Conservation (phyloP, 1,140 invertebrate species). For the Cydia splendana region DNA sequence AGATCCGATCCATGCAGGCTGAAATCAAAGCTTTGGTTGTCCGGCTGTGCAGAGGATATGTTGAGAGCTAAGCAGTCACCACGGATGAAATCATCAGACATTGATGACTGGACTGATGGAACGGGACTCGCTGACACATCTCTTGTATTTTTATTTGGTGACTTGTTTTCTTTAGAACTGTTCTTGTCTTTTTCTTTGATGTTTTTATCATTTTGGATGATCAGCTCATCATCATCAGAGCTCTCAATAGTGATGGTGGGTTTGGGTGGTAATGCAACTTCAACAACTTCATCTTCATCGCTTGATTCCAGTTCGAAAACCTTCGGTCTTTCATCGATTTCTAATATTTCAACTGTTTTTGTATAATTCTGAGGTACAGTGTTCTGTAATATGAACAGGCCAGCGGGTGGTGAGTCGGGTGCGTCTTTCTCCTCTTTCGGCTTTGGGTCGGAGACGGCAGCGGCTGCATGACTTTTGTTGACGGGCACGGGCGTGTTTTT, state of each 20-base stretch:
- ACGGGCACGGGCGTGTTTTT: background rate
- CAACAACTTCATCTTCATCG: conserved; percentile 77
- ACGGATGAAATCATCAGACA: conserved; percentile 78
- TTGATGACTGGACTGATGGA: conserved; percentile 75
- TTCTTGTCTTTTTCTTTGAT: conserved; percentile 37
- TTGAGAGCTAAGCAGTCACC: conserved; percentile 75
- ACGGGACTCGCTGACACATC: conserved; percentile 70
- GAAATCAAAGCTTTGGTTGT: conserved; percentile 73
- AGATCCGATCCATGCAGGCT: conserved; percentile 74
- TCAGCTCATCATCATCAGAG: conserved; percentile 75
- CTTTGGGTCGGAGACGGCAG: conserved; percentile 39
- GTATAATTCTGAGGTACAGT: conserved; percentile 59
- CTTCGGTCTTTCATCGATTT: conserved; percentile 53
- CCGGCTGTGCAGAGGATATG: conserved; percentile 66
- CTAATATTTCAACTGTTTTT: conserved; percentile 64
- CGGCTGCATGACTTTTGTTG: conserved; percentile 27
- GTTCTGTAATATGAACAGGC: conserved; percentile 62
- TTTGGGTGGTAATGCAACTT: conserved; percentile 68
- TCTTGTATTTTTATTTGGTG: conserved; percentile 45
- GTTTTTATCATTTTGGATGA: conserved; percentile 34
- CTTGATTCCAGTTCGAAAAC: conserved; percentile 62
- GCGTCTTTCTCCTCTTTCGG: conserved; percentile 50
- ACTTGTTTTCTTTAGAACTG: conserved; percentile 40
- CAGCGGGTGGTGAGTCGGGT: conserved; percentile 36
- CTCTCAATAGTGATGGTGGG: conserved; percentile 76